phyloP scores from a whole-genome alignment of 2,888 invertebrate species.

The Amphipoea lucens region DNA sequence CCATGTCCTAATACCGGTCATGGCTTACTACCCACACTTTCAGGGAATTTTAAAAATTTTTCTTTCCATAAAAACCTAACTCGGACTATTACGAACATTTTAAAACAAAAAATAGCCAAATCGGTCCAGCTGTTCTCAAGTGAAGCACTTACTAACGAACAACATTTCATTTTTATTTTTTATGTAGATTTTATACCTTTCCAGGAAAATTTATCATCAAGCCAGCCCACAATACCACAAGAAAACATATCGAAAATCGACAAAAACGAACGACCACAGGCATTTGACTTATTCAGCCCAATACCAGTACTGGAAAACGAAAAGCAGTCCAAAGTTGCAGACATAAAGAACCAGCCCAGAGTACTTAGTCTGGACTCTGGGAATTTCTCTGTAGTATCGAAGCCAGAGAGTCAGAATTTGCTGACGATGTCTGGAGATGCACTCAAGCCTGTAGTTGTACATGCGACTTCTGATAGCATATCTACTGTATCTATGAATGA shows the following conservation, averaged over 20 bases:
- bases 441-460: conserved; percentile 80
- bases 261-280: conserved; percentile 79
- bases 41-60: too few relatives aligned
- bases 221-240: conserved; percentile 59
- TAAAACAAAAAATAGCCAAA: too few relatives aligned
- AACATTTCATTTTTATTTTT: too few relatives aligned
- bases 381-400: conserved; percentile 84
- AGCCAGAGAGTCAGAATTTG: conserved; percentile 79
- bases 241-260: conserved; percentile 69
- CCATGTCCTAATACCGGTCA: too few relatives aligned
- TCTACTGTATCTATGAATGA: conserved; percentile 90
- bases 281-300: conserved; percentile 90
- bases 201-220: conserved; percentile 81
- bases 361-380: conserved; percentile 85
- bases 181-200: not conserved
- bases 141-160: too few relatives aligned
- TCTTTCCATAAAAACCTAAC: too few relatives aligned
- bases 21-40: too few relatives aligned
- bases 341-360: conserved; percentile 80
- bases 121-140: too few relatives aligned
- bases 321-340: conserved; percentile 81
- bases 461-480: conserved; percentile 84
- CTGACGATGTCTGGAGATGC: conserved; percentile 83
- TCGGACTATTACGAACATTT: too few relatives aligned
- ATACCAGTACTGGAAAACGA: conserved; percentile 83